Base-by-base conservation (phyloP, 2,797 vertebrate genomes). In the Epinephelus malabaricus region DNA sequence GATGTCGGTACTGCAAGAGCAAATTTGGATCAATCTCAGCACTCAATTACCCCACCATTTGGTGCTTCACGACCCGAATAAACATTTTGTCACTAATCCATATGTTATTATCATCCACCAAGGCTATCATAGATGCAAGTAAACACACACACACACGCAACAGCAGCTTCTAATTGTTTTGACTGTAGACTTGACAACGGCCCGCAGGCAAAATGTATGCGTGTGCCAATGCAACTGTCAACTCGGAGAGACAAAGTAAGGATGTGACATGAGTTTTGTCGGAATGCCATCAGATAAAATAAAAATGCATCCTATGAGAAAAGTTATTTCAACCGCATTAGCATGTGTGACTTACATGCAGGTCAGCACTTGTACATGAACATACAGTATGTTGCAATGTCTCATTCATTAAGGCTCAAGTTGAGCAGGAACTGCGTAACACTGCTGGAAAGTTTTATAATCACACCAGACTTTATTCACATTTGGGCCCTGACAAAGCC, bases 11-110 rank as follows among this genome's bases (percentile, higher is more conserved):
- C 76, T 67, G 83, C 84, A 81, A 80, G 73, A 86, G 72, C 72
- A 87, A 78, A 92, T 92, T 91, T 91, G 90, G 88, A 92, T 92
- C 90, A 88, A 88, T 92, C 90, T 93, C 90, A 86, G 81, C 70
- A 78, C 86, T 92, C 84, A 85, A 88, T 92, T 93, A 93, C 81
- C 67, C 55, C 73, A 65, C 79, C 85, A 91, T 93, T 92, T 93
- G 90, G 87, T 87, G 92, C 84, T 86, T 88, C 82, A 82, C 85
- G 86, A 88, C 83, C 90, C 88, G 59, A 82, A 88, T 89, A 90
- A 92, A 90, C 86, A 92, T 87, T 88, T 89, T 90, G 91, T 90
- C 89, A 89, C 86, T 76, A 89, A 93, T 92, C 91, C 90, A 91
- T 93, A 91, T 91, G 92, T 87, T 91, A 83, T 89, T 90, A 92